Conservation (phyloP, 2,797 vertebrate genomes). For the Gymnopithys bicolor region DNA sequence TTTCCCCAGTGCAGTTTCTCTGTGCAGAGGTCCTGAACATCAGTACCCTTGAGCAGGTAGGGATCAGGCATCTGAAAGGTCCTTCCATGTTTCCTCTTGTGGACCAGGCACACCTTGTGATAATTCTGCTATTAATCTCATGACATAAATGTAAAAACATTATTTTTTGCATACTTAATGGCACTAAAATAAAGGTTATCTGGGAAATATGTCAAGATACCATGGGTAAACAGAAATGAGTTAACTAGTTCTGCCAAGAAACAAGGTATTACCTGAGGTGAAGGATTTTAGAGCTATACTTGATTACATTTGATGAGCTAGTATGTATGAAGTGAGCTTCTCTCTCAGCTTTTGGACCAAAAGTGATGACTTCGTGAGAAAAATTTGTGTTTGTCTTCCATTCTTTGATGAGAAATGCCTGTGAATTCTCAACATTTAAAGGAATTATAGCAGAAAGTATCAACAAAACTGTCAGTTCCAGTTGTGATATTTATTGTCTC, state of each 20-base stretch:
- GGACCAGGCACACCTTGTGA: rapidly evolving
- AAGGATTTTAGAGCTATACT: not conserved
- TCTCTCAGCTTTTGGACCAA: not conserved
- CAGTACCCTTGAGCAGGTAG: rapidly evolving
- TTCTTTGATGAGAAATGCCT: not conserved
- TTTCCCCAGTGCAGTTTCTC: not conserved
- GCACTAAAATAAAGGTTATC: not conserved
- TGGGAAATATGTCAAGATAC: not conserved
- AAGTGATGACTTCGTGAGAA: not conserved
- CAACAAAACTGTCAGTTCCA: not conserved
- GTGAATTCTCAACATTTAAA: not conserved
- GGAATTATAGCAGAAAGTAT: not conserved
- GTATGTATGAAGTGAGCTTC: not conserved
- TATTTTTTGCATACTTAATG: not conserved
- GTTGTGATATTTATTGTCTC: not conserved
- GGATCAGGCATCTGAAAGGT: not conserved
- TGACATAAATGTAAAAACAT: not conserved
- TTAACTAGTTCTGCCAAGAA: not conserved
- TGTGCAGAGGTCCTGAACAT: not conserved
- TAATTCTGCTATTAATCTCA: not conserved
- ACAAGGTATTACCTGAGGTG: not conserved
- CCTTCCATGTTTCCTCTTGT: not conserved
- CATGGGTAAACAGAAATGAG: not conserved
- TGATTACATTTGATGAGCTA: not conserved
- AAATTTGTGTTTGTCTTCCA: not conserved